Evolutionary conservation across 1,140 invertebrate species (phyloP), one percentile per base, ranked within the genome.

Genomic region (Helicoverpa armigera): DNA sequence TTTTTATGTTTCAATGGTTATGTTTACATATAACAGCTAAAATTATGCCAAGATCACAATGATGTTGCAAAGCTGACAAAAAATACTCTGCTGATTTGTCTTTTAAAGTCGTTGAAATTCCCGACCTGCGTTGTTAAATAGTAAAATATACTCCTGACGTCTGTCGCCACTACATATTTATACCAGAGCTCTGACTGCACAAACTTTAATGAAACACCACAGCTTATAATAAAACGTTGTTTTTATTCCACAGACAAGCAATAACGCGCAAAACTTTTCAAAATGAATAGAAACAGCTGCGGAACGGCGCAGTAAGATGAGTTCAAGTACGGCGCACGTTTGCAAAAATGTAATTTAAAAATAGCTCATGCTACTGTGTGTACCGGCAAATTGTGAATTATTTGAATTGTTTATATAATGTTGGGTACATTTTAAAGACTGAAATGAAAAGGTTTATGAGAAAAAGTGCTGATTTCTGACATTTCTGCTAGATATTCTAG

Each of bases 291-390:
- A 58, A 73, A 76, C 60, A 76, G 12, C 31, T 76, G 18, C 54
- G 58, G 23, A 76, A 76, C 31, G 16, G 18, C 16, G 29, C 56
- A 53, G 72, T 48, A 48, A 76, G 74, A 61, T 78, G 63, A 54
- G 29, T 23, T 31, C 50, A 11, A 14, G 29, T 50, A 48, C 54
- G 65, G 65, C 23, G 56, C 65, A 58, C 35, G 65, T 60, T 70
- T 79, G 53, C 65, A 70, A 79, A 79, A 79, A 79, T 72, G 65
- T 79, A 79, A 79, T 79, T 79, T 79, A 51, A 70, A 79, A 79
- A 70, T 79, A 70, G 16, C 43, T 70, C 67, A 65, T 48, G 18
- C 65, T 16, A 48, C 65, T 3, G 63, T 67, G 18, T 60, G 72
- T 29, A 77, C 61, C 23, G 50, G 61, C 51, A 53, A 58, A 61